Evolutionary conservation across 2,888 invertebrate species (phyloP).

Genomic region (Lepidonotus clava): DNA sequence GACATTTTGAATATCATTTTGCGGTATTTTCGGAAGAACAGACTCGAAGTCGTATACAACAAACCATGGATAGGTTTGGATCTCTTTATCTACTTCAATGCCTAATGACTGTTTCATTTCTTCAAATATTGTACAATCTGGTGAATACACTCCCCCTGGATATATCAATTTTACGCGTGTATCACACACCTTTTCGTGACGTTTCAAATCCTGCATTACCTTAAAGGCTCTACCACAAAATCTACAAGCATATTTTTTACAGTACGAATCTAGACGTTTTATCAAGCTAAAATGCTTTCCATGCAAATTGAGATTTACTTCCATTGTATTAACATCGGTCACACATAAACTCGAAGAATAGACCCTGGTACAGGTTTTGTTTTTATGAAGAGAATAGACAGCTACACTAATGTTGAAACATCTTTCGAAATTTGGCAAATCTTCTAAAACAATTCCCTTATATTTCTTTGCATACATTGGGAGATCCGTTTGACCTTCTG

Average conservation of each 20-base stretch:
- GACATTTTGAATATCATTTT: too few relatives aligned
- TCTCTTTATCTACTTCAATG: too few relatives aligned
- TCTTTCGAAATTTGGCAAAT: slow-evolving; percentile 15
- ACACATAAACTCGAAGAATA: background rate
- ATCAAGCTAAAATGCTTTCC: background rate
- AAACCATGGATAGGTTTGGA: background rate
- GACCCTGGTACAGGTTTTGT: background rate
- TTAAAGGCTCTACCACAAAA: background rate
- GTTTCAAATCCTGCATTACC: background rate
- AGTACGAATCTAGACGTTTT: background rate
- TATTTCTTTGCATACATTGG: background rate
- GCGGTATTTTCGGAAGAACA: background rate
- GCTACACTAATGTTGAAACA: background rate
- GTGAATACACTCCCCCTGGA: slow-evolving; percentile 16
- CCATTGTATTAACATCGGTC: background rate
- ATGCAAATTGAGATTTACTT: background rate
- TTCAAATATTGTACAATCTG: slow-evolving; percentile 27
- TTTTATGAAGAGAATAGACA: background rate
- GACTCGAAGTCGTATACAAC: background rate
- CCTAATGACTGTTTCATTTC: background rate
- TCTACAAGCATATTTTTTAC: background rate
- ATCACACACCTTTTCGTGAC: background rate
- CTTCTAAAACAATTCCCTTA: background rate
- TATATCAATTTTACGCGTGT: background rate
- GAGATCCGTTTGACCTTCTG: background rate